Conservation (phyloP, 2,888 invertebrate genomes). For the Diarsia dahlii region DNA sequence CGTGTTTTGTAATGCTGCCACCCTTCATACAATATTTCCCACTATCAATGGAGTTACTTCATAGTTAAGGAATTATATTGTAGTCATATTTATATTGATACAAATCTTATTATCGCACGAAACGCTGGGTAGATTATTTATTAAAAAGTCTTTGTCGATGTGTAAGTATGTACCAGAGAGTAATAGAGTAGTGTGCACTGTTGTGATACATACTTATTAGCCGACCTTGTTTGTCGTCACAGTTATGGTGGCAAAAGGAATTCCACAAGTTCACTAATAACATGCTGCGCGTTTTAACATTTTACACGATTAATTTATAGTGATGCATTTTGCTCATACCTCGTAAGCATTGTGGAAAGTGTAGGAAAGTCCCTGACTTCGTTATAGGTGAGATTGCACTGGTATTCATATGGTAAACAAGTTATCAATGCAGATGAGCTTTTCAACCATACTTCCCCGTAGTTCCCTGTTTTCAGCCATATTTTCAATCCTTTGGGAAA, state of each 20-base stretch:
- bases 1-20: too few species aligned
- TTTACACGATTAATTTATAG: conserved; percentile 1
- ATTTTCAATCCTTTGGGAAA: too few species aligned
- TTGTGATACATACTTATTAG: background rate
- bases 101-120: too few species aligned
- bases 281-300: conserved; percentile 19
- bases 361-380: background rate
- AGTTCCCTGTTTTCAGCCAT: too few species aligned
- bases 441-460: too few species aligned
- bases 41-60: too few species aligned
- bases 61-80: too few species aligned
- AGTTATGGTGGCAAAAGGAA: conserved; percentile 27
- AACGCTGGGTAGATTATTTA: too few species aligned
- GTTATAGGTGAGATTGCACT: background rate
- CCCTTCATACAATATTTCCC: too few species aligned
- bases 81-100: too few species aligned
- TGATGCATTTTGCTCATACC: conserved; percentile 9
- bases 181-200: background rate
- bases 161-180: too few species aligned
- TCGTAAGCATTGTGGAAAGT: background rate
- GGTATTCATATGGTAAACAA: background rate
- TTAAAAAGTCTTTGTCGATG: too few species aligned
- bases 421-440: background rate
- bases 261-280: conserved; percentile 1
- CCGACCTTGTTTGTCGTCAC: conserved; percentile 13